Percentiles rank a stretch among this genome's conserved stretches.
Evolutionary conservation across 64 coral and sea anemone species (phyloP).

Genomic region (Platygyra sinensis): DNA sequence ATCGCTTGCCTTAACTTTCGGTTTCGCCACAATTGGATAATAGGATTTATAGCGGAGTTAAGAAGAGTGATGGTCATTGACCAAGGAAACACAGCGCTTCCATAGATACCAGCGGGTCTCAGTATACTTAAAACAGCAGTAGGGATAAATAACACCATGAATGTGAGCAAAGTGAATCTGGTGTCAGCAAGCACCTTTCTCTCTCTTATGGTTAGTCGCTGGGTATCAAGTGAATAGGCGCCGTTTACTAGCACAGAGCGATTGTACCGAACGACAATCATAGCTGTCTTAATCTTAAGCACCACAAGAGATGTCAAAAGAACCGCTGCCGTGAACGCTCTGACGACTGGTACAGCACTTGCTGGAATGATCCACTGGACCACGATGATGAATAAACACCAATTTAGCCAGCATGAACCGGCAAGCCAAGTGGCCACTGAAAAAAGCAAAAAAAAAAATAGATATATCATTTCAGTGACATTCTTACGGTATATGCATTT

Average conservation of each 20-base stretch:
- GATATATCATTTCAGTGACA: neutral
- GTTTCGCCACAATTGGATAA: neutral
- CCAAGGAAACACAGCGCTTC: neutral
- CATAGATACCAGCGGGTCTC: neutral
- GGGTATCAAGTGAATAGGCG: neutral
- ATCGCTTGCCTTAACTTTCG: neutral
- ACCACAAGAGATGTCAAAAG: neutral
- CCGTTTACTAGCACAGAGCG: neutral
- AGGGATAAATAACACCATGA: neutral
- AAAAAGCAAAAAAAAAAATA: neutral
- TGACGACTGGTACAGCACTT: neutral
- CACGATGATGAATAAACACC: neutral
- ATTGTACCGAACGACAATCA: neutral
- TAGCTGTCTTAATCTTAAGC: neutral
- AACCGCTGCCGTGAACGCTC: neutral
- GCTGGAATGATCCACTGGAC: neutral
- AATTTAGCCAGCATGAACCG: neutral
- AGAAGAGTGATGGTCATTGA: slow-evolving; percentile 11
- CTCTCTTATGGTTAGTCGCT: neutral
- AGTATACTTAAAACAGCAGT: neutral
- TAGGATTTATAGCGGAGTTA: neutral
- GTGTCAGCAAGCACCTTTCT: slow-evolving; percentile 4
- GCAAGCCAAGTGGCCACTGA: neutral
- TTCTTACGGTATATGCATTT: no score
- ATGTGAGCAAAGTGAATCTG: neutral